Conservation (phyloP, 2,888 invertebrate species). For the Drosophila siamana region DNA sequence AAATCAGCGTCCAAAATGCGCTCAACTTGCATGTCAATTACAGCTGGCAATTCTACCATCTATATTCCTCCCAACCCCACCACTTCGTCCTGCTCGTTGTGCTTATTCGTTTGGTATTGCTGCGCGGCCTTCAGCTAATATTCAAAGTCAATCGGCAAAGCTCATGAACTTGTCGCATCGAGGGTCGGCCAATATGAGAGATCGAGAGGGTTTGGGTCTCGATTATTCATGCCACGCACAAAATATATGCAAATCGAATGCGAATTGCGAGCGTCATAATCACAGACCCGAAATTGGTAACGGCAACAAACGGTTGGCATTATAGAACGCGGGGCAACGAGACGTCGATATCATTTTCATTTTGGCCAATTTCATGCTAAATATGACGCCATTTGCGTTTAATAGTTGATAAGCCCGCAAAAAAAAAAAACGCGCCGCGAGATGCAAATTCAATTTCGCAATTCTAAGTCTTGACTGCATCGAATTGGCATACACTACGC, state of each 20-base stretch:
- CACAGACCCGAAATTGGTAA: conserved; percentile 45
- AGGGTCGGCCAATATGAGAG: conserved; percentile 52
- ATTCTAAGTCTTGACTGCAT: conserved; percentile 43
- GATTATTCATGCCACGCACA: conserved; percentile 72
- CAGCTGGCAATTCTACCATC: conserved; percentile 57
- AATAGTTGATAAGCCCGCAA: conserved; percentile 74
- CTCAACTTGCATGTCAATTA: conserved; percentile 76
- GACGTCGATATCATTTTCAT: conserved; percentile 51
- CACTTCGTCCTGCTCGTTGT: neutral
- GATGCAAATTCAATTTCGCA: conserved; percentile 64
- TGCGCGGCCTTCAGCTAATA: conserved; percentile 55
- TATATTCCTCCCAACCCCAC: neutral
- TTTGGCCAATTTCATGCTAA: conserved; percentile 74
- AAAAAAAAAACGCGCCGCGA: conserved; percentile 21
- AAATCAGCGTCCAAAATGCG: conserved; percentile 74
- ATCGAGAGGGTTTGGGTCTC: conserved; percentile 44
- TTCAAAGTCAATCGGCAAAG: conserved; percentile 75
- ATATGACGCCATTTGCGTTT: conserved; percentile 76
- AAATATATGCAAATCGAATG: conserved; percentile 80
- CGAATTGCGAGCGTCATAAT: conserved; percentile 67
- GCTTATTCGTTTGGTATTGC: neutral
- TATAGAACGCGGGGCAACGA: neutral
- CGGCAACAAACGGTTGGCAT: neutral
- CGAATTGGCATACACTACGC: conserved; percentile 32
- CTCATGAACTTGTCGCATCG: conserved; percentile 69